Evolutionary conservation across 2,888 invertebrate species (phyloP), one percentile per base, ranked within the genome.

Genomic region (Eudemis profundana): DNA sequence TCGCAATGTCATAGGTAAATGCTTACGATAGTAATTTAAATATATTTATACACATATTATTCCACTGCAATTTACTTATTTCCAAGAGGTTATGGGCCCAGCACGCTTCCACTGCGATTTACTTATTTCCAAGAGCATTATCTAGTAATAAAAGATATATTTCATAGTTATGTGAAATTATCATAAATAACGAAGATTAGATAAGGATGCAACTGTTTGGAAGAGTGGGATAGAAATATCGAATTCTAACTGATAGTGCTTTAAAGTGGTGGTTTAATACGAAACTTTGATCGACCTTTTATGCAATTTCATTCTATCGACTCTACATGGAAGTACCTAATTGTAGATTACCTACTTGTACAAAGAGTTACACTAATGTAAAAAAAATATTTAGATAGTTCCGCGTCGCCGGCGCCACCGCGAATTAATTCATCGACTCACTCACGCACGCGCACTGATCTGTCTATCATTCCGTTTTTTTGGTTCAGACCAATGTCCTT

Each of bases 351-450:
- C n/a, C n/a, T n/a, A n/a, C n/a, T n/a, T n/a, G n/a, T 33, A 33
- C 7, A 33, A 33, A 10, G 33, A 33, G 5, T 33, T 12, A 33
- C 10, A 33, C 33, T 33, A 33, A 49, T 27, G 21, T 10, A 46
- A 46, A 46, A 46, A 46, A 42, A 56, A 17, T 15, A n/a, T 42
- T 40, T 27, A 3, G 7, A 29, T 66, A 67, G 77, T 79, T 82
- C 79, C 78, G 79, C 77, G 75, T 81, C 61, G 72, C 67, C 66
- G 71, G 70, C 70, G 63, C 62, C 67, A 27, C 49, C 12, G 59
- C 54, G 53, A 60, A 42, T 19, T 69, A 71, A 68, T 60, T 66
- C 63, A 64, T 54, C 42, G 61, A 72, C 71, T 70, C 72, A 72
- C 73, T 77, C 74, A 73, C 46, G 60, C 60, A 56, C 66, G 68